These are phyloP conservation scores for Capitulum mitella DNA, from an alignment of 2,888 invertebrate genomes.

Conservation along the genomic window DNA sequence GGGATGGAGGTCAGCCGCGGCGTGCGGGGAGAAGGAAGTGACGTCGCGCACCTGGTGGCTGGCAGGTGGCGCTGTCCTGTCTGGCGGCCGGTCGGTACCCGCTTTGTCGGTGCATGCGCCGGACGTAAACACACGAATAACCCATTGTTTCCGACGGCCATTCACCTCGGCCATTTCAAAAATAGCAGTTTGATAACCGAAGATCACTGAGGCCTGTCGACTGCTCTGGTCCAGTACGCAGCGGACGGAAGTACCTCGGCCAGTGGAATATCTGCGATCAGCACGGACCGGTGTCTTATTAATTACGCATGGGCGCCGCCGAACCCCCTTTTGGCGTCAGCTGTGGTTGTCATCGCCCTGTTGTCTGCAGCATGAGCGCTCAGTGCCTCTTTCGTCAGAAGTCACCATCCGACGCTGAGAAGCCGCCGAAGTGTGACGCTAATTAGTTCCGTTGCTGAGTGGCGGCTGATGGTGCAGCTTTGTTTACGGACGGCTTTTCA, in stretches of 20 bases:
- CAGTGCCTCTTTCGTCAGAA: no score
- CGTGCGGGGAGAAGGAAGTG: conserved; percentile 6
- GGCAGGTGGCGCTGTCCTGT: not conserved
- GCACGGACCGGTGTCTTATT: not conserved
- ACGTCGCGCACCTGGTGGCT: not conserved
- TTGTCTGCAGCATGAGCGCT: no score
- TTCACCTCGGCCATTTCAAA: not conserved
- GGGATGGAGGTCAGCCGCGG: not conserved
- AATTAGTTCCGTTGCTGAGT: no score
- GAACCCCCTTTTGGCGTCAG: no score
- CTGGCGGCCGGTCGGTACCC: no score
- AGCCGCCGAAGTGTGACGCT: no score
- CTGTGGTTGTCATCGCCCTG: no score
- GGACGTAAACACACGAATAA: conserved; percentile 1
- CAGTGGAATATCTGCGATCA: not conserved
- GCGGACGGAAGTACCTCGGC: not conserved
- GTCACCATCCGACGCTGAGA: no score
- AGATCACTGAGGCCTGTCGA: not conserved
- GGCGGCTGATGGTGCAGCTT: no score
- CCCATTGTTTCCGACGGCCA: conserved; percentile 9
- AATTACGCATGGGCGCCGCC: no score
- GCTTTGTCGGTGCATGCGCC: not conserved
- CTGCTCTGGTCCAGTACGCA: not conserved
- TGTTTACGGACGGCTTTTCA: no score
- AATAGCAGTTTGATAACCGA: not conserved